These are phyloP conservation scores for Neolamprologus modestus DNA, from an alignment of 2,113 vertebrate genomes.

Conservation along the genomic window DNA sequence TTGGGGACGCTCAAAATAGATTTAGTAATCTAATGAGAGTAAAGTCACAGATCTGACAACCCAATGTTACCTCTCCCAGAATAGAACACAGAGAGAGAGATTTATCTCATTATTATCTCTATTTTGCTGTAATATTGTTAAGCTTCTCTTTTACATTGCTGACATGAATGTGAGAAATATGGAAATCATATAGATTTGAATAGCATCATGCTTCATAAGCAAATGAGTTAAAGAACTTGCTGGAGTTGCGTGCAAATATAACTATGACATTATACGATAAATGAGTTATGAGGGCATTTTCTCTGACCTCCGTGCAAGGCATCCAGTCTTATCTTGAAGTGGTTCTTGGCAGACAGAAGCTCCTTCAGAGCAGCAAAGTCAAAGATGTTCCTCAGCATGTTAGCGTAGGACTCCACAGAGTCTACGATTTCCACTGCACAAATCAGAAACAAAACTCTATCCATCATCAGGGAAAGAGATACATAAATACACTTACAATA, in stretches of 20 bases:
- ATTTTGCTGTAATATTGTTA: not conserved
- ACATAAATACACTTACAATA: not conserved
- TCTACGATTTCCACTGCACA: slow-evolving; percentile 91
- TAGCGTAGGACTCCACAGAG: slow-evolving; percentile 88
- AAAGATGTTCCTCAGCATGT: slow-evolving; percentile 90
- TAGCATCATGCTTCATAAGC: not conserved
- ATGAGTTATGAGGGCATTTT: not conserved
- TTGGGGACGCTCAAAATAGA: slow-evolving; percentile 2
- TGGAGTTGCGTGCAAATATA: not conserved
- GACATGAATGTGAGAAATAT: not conserved
- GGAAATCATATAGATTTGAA: not conserved
- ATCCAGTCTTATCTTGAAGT: slow-evolving; percentile 86
- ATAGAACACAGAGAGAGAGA: not conserved
- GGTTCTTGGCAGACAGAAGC: slow-evolving; percentile 83
- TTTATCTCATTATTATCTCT: not conserved
- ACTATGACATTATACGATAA: not conserved
- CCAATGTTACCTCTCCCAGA: not conserved
- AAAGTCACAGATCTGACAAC: not conserved
- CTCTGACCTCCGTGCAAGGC: slow-evolving; percentile 91
- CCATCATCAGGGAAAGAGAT: not conserved
- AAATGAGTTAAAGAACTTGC: not conserved
- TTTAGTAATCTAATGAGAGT: not conserved
- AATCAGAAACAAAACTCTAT: not conserved
- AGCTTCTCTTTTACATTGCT: not conserved
- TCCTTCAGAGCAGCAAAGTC: slow-evolving; percentile 90